Percentiles rank a stretch among this genome's conserved stretches.
Conservation (phyloP, 1,140 invertebrate species). For the Calliopsis andreniformis region DNA sequence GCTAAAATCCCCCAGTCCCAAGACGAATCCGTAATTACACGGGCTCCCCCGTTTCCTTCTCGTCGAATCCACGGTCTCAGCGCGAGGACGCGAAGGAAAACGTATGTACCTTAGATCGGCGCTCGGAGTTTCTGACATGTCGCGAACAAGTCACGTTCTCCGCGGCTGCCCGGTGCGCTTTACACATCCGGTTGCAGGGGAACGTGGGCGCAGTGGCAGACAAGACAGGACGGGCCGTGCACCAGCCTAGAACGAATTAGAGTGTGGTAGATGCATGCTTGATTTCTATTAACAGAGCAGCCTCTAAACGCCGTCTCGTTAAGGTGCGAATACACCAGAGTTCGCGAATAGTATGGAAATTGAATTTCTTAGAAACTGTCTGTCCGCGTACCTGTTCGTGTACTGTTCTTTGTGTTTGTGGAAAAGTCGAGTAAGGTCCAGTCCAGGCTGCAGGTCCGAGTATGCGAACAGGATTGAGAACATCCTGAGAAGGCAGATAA, state of each 20-base stretch:
- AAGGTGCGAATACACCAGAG: no score
- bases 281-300: constrained; percentile 43
- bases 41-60: not conserved
- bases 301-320: constrained; percentile 44
- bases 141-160: constrained; percentile 59
- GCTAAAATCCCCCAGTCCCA: not conserved
- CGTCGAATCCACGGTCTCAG: not conserved
- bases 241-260: constrained; percentile 51
- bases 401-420: no score
- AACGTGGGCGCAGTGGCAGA: constrained; percentile 56
- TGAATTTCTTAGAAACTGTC: no score
- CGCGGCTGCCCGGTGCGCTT: constrained; percentile 50
- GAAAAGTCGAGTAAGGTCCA: no score
- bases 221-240: constrained; percentile 35
- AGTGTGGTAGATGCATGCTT: constrained; percentile 33
- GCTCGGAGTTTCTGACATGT: constrained; percentile 56
- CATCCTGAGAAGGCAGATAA: no score
- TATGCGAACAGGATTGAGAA: no score
- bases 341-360: no score
- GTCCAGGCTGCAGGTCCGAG: no score
- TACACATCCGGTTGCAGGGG: constrained; percentile 61
- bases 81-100: constrained; percentile 15
- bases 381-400: no score
- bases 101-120: constrained; percentile 44
- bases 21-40: constrained; percentile 20